Evolutionary conservation across 2,888 invertebrate species (phyloP).

Genomic region (Drymonia ruficornis): DNA sequence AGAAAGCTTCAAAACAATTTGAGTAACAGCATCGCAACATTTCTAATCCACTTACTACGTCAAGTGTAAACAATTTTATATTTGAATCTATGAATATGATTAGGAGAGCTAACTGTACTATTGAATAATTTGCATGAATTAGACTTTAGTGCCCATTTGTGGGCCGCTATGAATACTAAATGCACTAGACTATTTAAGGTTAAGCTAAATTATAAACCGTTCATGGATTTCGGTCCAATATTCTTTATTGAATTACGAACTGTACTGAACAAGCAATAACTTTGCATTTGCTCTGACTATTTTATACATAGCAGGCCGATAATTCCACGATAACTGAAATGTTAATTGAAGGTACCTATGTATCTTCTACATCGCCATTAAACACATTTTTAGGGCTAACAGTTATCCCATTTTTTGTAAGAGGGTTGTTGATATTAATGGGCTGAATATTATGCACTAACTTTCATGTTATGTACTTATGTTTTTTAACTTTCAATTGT

Average conservation of each 20-base stretch:
- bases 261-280: neutral
- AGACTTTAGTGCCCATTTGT: constrained; percentile 2
- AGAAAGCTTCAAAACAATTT: constrained; percentile 18
- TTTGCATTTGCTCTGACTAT: too few species aligned
- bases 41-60: constrained; percentile 33
- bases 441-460: too few species aligned
- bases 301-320: too few species aligned
- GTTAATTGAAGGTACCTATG: too few species aligned
- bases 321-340: too few species aligned
- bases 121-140: constrained; percentile 23
- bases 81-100: constrained; percentile 26
- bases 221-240: neutral
- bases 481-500: too few species aligned
- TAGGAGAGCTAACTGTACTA: constrained; percentile 14
- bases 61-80: constrained; percentile 25
- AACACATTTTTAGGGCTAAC: too few species aligned
- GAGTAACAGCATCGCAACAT: constrained; percentile 11
- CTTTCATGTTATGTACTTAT: too few species aligned
- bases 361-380: too few species aligned
- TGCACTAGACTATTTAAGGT: constrained; percentile 3
- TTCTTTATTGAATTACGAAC: neutral
- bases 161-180: constrained; percentile 5
- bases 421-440: too few species aligned
- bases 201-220: neutral
- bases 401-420: too few species aligned